Evolutionary conservation across 2,113 vertebrate genomes (phyloP).

Genomic region (Equus przewalskii): DNA sequence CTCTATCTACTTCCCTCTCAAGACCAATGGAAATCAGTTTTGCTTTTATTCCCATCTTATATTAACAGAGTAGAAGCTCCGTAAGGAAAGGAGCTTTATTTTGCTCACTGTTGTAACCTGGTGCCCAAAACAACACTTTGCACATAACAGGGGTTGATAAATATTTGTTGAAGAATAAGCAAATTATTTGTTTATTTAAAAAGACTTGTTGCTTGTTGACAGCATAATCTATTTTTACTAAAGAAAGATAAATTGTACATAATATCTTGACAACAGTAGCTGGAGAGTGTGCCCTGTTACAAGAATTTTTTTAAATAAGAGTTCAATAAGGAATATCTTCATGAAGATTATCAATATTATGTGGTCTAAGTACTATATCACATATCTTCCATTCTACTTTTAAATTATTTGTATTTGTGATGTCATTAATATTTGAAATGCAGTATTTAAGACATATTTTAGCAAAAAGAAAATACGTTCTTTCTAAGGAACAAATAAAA

Average conservation of each 20-base stretch:
- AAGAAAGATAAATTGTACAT: neutral
- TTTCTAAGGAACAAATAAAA: slow-evolving; percentile 4
- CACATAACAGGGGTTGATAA: neutral
- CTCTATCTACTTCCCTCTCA: neutral
- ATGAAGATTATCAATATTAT: neutral
- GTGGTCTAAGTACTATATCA: neutral
- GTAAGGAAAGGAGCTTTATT: neutral
- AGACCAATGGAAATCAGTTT: neutral
- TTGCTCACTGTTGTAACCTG: neutral
- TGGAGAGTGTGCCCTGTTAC: neutral
- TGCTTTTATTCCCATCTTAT: slow-evolving; percentile 43
- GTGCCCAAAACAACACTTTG: neutral
- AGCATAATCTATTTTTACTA: slow-evolving; percentile 21
- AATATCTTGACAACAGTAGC: neutral
- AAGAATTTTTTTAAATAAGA: neutral
- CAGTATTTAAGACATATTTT: neutral
- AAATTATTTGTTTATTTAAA: slow-evolving; percentile 26
- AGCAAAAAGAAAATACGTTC: neutral
- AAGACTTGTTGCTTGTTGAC: neutral
- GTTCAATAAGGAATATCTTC: neutral
- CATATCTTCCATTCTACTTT: neutral
- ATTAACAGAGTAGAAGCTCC: neutral
- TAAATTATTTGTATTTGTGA: neutral
- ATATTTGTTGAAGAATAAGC: neutral
- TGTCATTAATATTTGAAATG: slow-evolving; percentile 20